A percentile compares a stretch with the other conserved stretches of the same genome.
Conservation (phyloP, 2,113 vertebrate genomes). For the Aldabrachelys gigantea region DNA sequence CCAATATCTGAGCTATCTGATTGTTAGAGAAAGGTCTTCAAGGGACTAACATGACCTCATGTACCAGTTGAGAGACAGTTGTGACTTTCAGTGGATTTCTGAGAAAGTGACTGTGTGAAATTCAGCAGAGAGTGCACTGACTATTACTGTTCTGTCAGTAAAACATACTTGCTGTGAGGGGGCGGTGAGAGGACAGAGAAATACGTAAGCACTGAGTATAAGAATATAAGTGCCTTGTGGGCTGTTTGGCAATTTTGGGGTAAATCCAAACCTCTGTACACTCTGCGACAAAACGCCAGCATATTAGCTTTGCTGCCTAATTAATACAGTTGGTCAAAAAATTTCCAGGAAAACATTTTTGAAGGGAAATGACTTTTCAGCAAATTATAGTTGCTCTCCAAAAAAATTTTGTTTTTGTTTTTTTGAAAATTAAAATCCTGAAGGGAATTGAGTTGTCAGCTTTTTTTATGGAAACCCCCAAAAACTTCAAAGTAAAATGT, state of each 20-base stretch:
- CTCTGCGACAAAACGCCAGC: neutral
- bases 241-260: neutral
- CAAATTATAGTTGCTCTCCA: neutral
- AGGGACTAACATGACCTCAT: neutral
- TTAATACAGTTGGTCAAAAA: neutral
- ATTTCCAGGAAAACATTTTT: neutral
- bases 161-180: neutral
- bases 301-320: neutral
- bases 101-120: slow-evolving; percentile 49
- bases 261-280: neutral
- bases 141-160: neutral
- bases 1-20: neutral
- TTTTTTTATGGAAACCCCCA: neutral
- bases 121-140: neutral
- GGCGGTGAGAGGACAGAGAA: neutral
- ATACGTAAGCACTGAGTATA: slow-evolving; percentile 11
- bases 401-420: neutral
- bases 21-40: neutral
- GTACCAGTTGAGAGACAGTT: neutral
- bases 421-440: neutral
- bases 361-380: neutral
- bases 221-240: neutral
- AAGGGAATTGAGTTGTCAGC: neutral
- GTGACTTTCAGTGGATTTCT: slow-evolving; percentile 20
- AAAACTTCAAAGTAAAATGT: neutral